A percentile compares a stretch with the other conserved stretches of the same genome.
Evolutionary conservation across 2,113 vertebrate genomes (phyloP).

Genomic region (Sisor rabdophorus): DNA sequence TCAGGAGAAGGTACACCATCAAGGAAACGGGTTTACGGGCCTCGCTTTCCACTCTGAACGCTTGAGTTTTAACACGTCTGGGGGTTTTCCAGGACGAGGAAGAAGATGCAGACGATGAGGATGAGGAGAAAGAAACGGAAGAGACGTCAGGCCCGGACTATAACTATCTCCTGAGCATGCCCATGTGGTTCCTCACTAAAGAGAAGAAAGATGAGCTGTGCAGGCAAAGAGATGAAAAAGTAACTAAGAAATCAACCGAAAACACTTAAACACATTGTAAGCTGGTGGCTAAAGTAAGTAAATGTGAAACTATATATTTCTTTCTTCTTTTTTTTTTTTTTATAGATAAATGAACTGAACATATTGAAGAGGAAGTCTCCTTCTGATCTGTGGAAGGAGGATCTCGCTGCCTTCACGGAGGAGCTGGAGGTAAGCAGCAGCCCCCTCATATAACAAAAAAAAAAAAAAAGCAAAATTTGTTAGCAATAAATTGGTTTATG

Average conservation of each 20-base stretch:
- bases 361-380: constrained; percentile 77
- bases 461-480: too few relatives aligned
- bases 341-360: constrained; percentile 74
- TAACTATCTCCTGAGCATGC: constrained; percentile 95
- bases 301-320: too few relatives aligned
- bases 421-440: constrained; percentile 75
- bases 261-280: not conserved
- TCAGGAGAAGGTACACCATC: constrained; percentile 81
- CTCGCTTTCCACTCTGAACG: too few relatives aligned
- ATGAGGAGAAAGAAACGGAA: constrained; percentile 55
- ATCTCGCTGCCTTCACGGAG: constrained; percentile 84
- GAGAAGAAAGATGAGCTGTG: constrained; percentile 97
- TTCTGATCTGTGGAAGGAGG: constrained; percentile 85
- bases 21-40: too few relatives aligned
- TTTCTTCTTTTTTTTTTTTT: too few relatives aligned
- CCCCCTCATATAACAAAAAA: not conserved
- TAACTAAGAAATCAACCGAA: constrained; percentile 36
- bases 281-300: too few relatives aligned
- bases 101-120: constrained; percentile 63
- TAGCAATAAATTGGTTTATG: too few relatives aligned
- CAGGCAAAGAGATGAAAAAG: constrained; percentile 84
- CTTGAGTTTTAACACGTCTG: not conserved
- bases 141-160: constrained; percentile 80
- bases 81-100: constrained; percentile 50
- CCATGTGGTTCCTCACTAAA: constrained; percentile 93